phyloP scores from a whole-genome alignment of 2,113 vertebrate species.

The Thunnus maccoyii region DNA sequence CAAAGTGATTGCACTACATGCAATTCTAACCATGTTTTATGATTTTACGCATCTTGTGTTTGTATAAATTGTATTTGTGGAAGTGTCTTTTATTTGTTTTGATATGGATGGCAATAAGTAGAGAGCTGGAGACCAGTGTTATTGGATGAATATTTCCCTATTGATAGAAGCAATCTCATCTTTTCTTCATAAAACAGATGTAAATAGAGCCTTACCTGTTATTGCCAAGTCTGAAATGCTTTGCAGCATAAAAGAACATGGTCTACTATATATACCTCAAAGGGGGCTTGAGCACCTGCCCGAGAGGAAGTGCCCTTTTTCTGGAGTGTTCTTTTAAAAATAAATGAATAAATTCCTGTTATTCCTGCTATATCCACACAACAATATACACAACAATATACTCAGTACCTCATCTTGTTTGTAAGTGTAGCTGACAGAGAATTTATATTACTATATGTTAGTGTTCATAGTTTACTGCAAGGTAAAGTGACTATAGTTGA shows the following conservation, averaged over 20 bases:
- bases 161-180: not conserved
- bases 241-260: not conserved
- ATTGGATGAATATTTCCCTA: not conserved
- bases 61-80: not conserved
- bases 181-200: conserved; percentile 18
- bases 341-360: too few relatives aligned
- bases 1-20: not conserved
- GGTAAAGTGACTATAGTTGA: too few relatives aligned
- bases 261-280: not conserved
- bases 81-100: conserved; percentile 3
- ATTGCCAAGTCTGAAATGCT: conserved; percentile 2
- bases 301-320: too few relatives aligned
- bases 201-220: conserved; percentile 8
- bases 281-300: too few relatives aligned
- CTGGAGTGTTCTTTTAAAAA: too few relatives aligned
- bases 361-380: too few relatives aligned
- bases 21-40: conserved; percentile 2
- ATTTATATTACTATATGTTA: too few relatives aligned
- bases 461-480: too few relatives aligned
- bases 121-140: not conserved
- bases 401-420: too few relatives aligned
- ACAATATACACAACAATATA: too few relatives aligned
- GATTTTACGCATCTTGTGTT: conserved; percentile 9
- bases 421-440: too few relatives aligned
- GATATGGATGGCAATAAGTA: not conserved